These are phyloP conservation scores for Drosophila melanogaster DNA, from an alignment of 1,140 invertebrate species.

Conservation along the genomic window DNA sequence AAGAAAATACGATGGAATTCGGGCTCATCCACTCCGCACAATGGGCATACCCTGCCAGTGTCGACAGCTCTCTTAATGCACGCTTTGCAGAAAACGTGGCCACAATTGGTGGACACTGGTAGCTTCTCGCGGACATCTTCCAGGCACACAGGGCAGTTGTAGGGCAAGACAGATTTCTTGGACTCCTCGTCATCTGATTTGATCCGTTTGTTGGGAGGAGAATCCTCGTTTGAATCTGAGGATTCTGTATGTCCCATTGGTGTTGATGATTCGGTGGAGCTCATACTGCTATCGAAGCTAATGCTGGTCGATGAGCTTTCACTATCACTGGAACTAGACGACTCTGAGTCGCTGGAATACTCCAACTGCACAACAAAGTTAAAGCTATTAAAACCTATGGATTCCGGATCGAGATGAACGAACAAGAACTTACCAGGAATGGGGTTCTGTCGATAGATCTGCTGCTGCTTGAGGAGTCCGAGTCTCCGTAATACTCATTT, in stretches of 20 bases:
- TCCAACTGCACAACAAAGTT: too few species aligned
- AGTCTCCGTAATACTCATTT: background rate
- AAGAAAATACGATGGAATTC: background rate
- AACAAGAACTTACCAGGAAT: too few species aligned
- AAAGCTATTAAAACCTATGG: too few species aligned
- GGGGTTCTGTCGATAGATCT: too few species aligned
- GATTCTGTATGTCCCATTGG: background rate
- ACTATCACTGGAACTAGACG: too few species aligned
- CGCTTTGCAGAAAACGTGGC: background rate
- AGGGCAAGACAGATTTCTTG: background rate
- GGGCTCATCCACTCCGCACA: background rate
- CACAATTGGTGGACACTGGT: background rate
- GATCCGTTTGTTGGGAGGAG: background rate
- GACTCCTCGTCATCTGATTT: background rate
- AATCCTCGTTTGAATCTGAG: background rate
- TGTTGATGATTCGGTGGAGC: background rate
- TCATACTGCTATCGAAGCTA: too few species aligned
- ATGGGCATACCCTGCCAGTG: background rate
- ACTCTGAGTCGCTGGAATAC: too few species aligned
- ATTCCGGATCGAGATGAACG: too few species aligned
- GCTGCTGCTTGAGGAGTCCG: background rate
- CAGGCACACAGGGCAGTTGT: slow-evolving; percentile 1
- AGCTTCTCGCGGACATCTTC: background rate
- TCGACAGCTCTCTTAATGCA: background rate
- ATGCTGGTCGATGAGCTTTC: too few species aligned